Base-by-base conservation (phyloP, 2,113 vertebrate genomes). In the Pogonocichla stellata region DNA sequence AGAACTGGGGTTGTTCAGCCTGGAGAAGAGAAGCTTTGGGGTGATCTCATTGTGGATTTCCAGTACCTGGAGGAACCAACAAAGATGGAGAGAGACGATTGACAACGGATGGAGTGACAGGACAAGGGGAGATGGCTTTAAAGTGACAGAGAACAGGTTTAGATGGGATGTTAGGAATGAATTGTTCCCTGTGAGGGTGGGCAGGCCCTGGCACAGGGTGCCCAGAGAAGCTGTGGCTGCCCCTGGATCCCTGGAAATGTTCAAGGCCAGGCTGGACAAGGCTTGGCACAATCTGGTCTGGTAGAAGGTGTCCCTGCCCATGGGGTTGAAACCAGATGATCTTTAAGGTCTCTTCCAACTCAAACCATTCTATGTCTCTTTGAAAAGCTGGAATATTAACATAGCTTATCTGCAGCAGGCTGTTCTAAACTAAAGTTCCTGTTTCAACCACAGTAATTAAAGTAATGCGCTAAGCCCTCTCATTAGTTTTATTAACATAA, bases 31-130 rank as follows among this genome's bases (percentile, higher is more conserved):
- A 29, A 48, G 14, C 11, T 67, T n/a, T 40, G 29, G 19, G 23
- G n/a, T 74, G 38, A 38, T 33, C 7, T 38, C 3, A 8, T 0
- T 43, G 78, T 33, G 43, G 3, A 3, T 1, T 45, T 58, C 1
- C 0, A n/a, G 23, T 16, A 2, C 38, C 19, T 67, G 53, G 25
- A 40, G 24, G 61, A 45, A 6, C 28, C 2, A 1, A 12, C n/a
- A 14, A 17, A 12, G n/a, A 22, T 25, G 33, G 45, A 20, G n/a
- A 20, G 60, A 28, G 10, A n/a, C 12, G 18, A 12, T 31, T 31
- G 53, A 7, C 5, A 6, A 36, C 20, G 56, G 47, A 3, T 17
- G 60, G 61, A 74, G 45, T 2, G 61, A 14, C 28, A 25, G 60
- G 60, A 15, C 29, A 31, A 18, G 9, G 45, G 17, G 28, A 43